phyloP scores from a whole-genome alignment of 2,888 invertebrate species.

The Eupithecia subumbrata region DNA sequence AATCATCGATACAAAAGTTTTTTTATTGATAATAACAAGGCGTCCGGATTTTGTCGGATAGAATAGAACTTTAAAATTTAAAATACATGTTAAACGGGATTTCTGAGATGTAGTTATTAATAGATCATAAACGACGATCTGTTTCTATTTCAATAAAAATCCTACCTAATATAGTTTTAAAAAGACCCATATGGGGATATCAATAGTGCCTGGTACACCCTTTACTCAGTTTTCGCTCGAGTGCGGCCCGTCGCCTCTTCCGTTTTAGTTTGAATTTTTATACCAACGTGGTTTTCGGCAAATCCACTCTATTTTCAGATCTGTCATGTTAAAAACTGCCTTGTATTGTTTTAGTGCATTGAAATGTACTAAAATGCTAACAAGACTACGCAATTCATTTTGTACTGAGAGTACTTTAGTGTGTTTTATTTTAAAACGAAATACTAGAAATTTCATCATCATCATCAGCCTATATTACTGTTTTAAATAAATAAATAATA shows the following conservation, averaged over 20 bases:
- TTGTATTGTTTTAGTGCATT: conserved; percentile 12
- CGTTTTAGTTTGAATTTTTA: conserved; percentile 9
- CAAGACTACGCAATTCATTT: background rate
- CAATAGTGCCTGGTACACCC: background rate
- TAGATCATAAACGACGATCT: background rate
- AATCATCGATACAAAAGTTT: background rate
- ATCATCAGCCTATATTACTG: too few relatives aligned
- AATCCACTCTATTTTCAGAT: conserved; percentile 23
- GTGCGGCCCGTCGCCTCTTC: conserved; percentile 7
- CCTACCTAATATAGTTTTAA: background rate
- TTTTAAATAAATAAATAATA: too few relatives aligned
- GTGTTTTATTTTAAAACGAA: background rate
- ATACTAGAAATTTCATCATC: too few relatives aligned
- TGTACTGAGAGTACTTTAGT: background rate
- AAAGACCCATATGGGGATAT: background rate
- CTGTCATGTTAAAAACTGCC: conserved; percentile 20
- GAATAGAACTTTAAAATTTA: too few relatives aligned
- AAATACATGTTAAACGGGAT: background rate
- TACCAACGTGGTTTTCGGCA: conserved; percentile 12
- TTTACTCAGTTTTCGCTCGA: conserved; percentile 9
- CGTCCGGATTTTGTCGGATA: too few relatives aligned
- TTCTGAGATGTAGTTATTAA: background rate
- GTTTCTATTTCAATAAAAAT: background rate
- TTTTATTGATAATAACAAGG: too few relatives aligned
- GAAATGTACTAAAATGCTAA: conserved; percentile 15